These are phyloP conservation scores for Drosophila burlai DNA, from an alignment of 1,140 invertebrate genomes.

Conservation along the genomic window DNA sequence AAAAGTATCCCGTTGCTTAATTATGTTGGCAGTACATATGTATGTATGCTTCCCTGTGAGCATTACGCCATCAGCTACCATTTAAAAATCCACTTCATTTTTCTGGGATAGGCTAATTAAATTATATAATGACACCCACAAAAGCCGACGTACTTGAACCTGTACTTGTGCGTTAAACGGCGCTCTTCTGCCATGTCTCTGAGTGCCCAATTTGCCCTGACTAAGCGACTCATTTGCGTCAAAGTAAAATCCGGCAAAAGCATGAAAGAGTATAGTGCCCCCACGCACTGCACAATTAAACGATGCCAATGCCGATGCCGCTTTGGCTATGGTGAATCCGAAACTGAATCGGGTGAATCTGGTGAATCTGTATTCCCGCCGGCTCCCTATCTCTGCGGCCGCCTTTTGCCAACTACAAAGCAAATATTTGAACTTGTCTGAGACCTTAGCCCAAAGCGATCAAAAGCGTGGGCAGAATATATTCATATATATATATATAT, in stretches of 20 bases:
- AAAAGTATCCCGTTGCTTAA: neutral
- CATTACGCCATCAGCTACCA: conserved; percentile 15
- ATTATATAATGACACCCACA: conserved; percentile 34
- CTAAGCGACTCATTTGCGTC: conserved; percentile 79
- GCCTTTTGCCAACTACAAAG: conserved; percentile 75
- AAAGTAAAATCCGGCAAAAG: conserved; percentile 58
- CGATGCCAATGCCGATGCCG: conserved; percentile 43
- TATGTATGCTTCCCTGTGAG: neutral
- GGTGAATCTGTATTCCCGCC: conserved; percentile 19
- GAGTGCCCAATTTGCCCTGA: conserved; percentile 65
- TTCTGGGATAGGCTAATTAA: conserved; percentile 30
- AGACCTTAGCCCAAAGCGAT: conserved; percentile 69
- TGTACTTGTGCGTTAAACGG: conserved; percentile 26
- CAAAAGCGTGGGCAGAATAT: conserved; percentile 56
- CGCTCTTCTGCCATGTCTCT: conserved; percentile 41
- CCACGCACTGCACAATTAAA: conserved; percentile 62
- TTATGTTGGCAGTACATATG: neutral
- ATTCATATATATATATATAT: conserved; percentile 1
- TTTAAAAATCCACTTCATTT: conserved; percentile 21
- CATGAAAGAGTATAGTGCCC: conserved; percentile 28
- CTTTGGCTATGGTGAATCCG: conserved; percentile 25
- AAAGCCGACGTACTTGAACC: conserved; percentile 35
- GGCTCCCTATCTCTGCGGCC: conserved; percentile 40
- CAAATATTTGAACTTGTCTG: conserved; percentile 75
- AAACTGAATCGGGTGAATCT: conserved; percentile 20